Conservation (phyloP, 92 coral and sea anemone genomes). For the Metridium senile region DNA sequence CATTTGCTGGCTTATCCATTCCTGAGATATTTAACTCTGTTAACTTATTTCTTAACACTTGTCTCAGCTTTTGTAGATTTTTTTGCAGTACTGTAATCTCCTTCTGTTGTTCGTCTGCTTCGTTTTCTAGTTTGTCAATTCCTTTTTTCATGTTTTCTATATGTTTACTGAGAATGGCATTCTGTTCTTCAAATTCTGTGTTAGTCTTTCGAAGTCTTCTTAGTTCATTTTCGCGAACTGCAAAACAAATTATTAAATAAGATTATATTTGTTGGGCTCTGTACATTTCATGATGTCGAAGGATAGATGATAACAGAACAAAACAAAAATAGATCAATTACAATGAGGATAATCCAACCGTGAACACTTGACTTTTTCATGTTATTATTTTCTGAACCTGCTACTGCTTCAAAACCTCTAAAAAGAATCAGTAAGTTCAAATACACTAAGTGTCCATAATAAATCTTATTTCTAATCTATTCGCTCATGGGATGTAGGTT, state of each 20-base stretch:
- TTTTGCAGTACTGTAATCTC: slow-evolving; percentile 75
- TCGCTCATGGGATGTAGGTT: too few species aligned
- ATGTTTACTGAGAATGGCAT: slow-evolving; percentile 97
- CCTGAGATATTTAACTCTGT: slow-evolving; percentile 77
- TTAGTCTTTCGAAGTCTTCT: slow-evolving; percentile 94
- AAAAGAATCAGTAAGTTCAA: too few species aligned
- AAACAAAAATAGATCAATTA: too few species aligned
- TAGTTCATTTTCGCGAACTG: slow-evolving; percentile 95
- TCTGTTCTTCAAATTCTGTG: slow-evolving; percentile 98
- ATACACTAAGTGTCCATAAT: too few species aligned
- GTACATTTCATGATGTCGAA: too few species aligned
- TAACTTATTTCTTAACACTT: slow-evolving; percentile 74
- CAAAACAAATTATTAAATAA: slow-evolving; percentile 8
- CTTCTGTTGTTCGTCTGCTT: slow-evolving; percentile 80
- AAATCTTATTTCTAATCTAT: too few species aligned
- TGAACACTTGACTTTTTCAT: too few species aligned
- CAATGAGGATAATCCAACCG: too few species aligned
- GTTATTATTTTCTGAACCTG: too few species aligned
- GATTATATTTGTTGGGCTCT: not conserved
- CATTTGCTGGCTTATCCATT: slow-evolving; percentile 52
- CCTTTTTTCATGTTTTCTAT: slow-evolving; percentile 99
- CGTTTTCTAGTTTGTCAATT: slow-evolving; percentile 94
- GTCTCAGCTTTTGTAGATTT: slow-evolving; percentile 82
- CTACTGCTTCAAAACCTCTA: too few species aligned
- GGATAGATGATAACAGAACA: too few species aligned